Base-by-base conservation (phyloP, 2,113 vertebrate genomes). In the Eurypyga helias region DNA sequence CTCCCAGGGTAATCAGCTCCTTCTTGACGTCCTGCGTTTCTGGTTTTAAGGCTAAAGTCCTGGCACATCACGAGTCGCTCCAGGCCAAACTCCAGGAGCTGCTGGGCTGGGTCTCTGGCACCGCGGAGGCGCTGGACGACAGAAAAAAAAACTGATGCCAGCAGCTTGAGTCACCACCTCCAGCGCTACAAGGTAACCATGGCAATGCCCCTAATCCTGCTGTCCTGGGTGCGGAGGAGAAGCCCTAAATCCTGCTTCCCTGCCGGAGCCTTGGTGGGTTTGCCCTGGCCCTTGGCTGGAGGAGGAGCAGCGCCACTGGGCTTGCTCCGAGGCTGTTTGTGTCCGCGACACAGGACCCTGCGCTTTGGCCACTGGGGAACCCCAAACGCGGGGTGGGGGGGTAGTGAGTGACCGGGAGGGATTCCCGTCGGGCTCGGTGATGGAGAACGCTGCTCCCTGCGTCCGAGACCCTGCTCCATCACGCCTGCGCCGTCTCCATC, bases 41-140 rank as follows among this genome's bases (percentile, higher is more conserved):
- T 96, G 41, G 0, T 96, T 80, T 94, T 49, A 66, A 98, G 98
- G 93, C 84, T 79, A 96, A 94, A 94, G 86, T 98, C 55, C 83
- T 97, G 95, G 97, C 96, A 7, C 97, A 98, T 7, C 96, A 97
- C 0, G 61, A 96, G 38, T 69, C 98, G 61, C 98, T 99, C 25
- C 97, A 98, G 93, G 87, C 54, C 26, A 97, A 52, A 67, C 98
- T 99, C 20, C 98, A 99, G 79, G 90, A 96, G 79, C 97, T 99
- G 85, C 98, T 98, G 70, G 62, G 93, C 55, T 99, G 99, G 99
- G 86, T 99, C 80, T 98, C 28, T 14, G 92, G 98, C 72, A 98
- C 95, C 5, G 16, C n/a, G 3, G 87, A 52, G 79, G 62, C 34
- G 0, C 95, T 99, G 91, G 94, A 85, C 5, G 55, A 58, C 84